Evolutionary conservation across 2,797 vertebrate genomes (phyloP).

Genomic region (Ispidina picta): DNA sequence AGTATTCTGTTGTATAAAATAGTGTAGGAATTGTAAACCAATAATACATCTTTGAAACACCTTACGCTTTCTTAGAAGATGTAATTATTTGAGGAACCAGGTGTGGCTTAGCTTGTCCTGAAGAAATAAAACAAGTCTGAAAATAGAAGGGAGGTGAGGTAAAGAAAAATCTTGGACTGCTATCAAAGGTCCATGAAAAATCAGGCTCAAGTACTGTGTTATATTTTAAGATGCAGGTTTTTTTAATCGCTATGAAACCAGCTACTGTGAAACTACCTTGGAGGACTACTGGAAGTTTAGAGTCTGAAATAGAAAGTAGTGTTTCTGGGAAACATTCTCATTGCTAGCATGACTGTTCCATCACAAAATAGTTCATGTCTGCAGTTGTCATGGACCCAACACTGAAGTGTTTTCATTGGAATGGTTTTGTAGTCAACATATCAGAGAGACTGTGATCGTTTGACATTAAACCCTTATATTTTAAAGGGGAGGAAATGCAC

Average conservation of each 20-base stretch:
- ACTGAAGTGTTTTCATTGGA: not conserved
- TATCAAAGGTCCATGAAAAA: not conserved
- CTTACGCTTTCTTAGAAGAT: not conserved
- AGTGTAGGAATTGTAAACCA: not conserved
- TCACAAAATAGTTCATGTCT: not conserved
- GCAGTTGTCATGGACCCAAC: not conserved
- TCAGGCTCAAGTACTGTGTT: not conserved
- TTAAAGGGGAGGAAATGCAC: not conserved
- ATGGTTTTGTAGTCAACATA: not conserved
- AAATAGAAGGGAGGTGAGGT: not conserved
- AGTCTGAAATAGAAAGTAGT: not conserved
- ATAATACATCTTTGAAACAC: not conserved
- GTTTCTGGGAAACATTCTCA: not conserved
- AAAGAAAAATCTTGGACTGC: not conserved
- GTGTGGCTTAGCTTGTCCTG: not conserved
- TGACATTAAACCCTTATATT: not conserved
- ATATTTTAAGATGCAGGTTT: not conserved
- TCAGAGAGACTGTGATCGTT: not conserved
- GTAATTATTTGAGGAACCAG: not conserved
- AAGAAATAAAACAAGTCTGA: not conserved
- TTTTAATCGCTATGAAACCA: not conserved
- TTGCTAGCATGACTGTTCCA: not conserved
- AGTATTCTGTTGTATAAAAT: not conserved
- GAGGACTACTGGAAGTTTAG: not conserved
- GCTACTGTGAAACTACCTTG: not conserved